These are phyloP conservation scores for Brachionus paranguensis DNA, from an alignment of 1,140 invertebrate species.

Conservation along the genomic window DNA sequence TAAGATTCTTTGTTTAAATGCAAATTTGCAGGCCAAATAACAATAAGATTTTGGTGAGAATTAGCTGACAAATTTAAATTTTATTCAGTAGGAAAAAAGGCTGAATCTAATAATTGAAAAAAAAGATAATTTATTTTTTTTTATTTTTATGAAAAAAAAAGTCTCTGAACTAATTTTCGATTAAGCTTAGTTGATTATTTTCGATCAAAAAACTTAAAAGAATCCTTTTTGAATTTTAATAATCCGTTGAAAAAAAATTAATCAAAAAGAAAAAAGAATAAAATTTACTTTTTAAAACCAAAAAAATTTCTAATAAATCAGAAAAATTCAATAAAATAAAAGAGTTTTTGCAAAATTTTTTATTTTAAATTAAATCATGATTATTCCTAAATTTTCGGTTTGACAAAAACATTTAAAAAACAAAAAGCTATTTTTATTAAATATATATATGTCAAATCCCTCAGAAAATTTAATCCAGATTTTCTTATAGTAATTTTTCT, in stretches of 20 bases:
- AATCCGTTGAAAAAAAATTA: not conserved
- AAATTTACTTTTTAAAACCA: not conserved
- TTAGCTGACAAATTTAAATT: not conserved
- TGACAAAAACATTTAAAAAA: too few species aligned
- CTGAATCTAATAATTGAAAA: not conserved
- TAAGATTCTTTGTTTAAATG: not conserved
- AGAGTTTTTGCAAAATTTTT: not conserved
- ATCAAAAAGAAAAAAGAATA: not conserved
- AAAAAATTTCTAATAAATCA: not conserved
- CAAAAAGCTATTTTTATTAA: too few species aligned
- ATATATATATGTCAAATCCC: too few species aligned
- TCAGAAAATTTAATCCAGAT: too few species aligned
- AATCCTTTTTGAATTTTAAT: not conserved
- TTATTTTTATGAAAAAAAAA: not conserved
- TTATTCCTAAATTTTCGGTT: not conserved
- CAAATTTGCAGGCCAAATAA: not conserved
- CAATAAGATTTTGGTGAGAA: not conserved
- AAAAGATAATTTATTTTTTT: not conserved
- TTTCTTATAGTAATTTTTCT: too few species aligned
- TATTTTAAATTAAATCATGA: not conserved
- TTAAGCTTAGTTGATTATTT: not conserved
- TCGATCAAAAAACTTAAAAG: not conserved
- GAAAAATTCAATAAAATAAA: not conserved
- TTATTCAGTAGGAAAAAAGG: not conserved
- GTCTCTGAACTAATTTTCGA: not conserved